A percentile compares a stretch with the other conserved stretches of the same genome.
phyloP scores from a whole-genome alignment of 2,888 invertebrate genomes.

The Acanthoscelides obtectus region DNA sequence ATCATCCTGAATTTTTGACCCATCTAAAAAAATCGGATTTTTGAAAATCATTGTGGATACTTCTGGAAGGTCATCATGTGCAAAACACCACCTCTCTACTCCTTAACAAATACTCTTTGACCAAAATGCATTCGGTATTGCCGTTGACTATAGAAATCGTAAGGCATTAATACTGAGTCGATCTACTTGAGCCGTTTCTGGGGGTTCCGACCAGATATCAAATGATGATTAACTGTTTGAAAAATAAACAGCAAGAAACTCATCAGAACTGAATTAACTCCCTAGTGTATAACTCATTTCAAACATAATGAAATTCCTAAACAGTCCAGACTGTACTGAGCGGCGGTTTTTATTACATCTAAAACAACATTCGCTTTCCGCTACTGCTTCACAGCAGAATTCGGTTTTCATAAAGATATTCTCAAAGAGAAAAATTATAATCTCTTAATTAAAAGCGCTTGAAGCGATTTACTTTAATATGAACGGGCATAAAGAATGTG shows the following conservation, averaged over 20 bases:
- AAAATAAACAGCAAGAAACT: neutral
- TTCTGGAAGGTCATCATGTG: too few relatives aligned
- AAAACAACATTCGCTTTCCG: neutral
- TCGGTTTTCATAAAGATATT: neutral
- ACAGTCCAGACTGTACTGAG: neutral
- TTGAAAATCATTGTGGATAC: too few relatives aligned
- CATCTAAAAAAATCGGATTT: too few relatives aligned
- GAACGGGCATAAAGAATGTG: neutral
- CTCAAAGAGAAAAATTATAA: neutral
- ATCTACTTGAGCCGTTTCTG: neutral
- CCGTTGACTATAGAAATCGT: too few relatives aligned
- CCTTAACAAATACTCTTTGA: too few relatives aligned
- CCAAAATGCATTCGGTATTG: too few relatives aligned
- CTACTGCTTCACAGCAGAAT: neutral
- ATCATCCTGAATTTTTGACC: too few relatives aligned
- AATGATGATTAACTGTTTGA: neutral
- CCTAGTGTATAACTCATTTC: neutral
- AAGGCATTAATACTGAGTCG: too few relatives aligned
- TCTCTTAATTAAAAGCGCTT: neutral
- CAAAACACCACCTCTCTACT: too few relatives aligned
- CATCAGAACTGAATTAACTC: neutral
- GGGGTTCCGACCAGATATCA: neutral
- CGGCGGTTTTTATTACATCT: neutral
- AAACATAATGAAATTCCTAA: neutral
- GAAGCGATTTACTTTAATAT: neutral